Conservation (phyloP, 2,888 invertebrate genomes). For the Salpingus planirostris region DNA sequence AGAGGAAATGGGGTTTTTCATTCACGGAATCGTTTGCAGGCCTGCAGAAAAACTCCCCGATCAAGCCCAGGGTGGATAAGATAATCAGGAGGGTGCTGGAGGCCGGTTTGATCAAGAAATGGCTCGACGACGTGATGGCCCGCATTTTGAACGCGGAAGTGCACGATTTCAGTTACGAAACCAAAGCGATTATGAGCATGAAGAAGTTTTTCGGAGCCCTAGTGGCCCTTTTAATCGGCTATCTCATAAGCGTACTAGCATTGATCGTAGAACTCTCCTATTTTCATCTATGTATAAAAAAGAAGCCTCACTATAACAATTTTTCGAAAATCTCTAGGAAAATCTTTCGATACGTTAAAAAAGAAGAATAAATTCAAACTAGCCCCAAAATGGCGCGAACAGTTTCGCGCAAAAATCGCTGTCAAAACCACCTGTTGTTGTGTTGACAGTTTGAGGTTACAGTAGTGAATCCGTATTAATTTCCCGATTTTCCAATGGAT, state of each 20-base stretch:
- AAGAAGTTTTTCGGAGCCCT: constrained; percentile 71
- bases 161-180: constrained; percentile 40
- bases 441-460: too few relatives aligned
- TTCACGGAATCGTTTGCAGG: constrained; percentile 38
- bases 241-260: constrained; percentile 48
- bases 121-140: constrained; percentile 67
- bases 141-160: constrained; percentile 49
- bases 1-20: neutral
- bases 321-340: constrained; percentile 49
- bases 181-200: constrained; percentile 69
- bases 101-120: constrained; percentile 68
- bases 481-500: too few relatives aligned
- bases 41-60: constrained; percentile 71
- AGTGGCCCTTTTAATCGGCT: constrained; percentile 63
- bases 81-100: constrained; percentile 61
- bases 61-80: constrained; percentile 59
- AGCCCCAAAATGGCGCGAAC: too few relatives aligned
- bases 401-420: too few relatives aligned
- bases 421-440: too few relatives aligned
- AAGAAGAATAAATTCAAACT: too few relatives aligned
- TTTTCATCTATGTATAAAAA: constrained; percentile 60
- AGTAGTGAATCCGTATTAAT: too few relatives aligned
- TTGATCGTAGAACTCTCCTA: constrained; percentile 56
- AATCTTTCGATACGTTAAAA: too few relatives aligned
- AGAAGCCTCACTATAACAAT: constrained; percentile 63